Base-by-base conservation (phyloP, 2,113 vertebrate species). In the Aspidoscelis tigris region DNA sequence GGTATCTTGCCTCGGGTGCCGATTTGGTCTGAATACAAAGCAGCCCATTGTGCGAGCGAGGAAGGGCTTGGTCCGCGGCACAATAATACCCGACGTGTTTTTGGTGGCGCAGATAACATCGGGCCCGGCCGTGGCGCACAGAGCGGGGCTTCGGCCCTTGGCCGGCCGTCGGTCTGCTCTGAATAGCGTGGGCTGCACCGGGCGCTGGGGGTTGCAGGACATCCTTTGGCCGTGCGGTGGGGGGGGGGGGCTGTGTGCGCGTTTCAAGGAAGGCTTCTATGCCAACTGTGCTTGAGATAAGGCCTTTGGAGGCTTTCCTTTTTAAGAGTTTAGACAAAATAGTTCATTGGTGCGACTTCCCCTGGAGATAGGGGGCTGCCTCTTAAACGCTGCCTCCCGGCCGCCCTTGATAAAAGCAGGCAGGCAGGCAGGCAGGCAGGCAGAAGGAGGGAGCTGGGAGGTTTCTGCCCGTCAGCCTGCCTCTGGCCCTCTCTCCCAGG, bases 21-120 rank as follows among this genome's bases (percentile, higher is more conserved):
- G 74, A 0, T 70, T 90, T 12, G 80, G 75, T 84, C 84, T 73
- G 83, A 91, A 91, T 90, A 82, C 85, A 77, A 90, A 88, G 92
- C 84, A 85, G 76, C 90, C 96, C 91, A 93, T 95, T 97, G 95
- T 97, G 97, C 97, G 96, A 97, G 91, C 88, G 92, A 97, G 98
- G 98, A 98, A 99, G 98, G 97, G 97, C 94, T 98, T 97, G 98
- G 97, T 94, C 96, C 93, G 91, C 86, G 95, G 93, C 94, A 94
- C 2, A 61, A 61, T 95, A 96, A 96, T 97, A 96, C 95, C 93
- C 95, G 92, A 44, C 93, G 93, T 94, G 95, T 92, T 93, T 93
- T 94, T 91, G 90, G 88, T 89, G 78, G 39, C 84, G 81, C 85
- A 95, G 97, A 98, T 98, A 98, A 95, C 90, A 96, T 96, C 96